Evolutionary conservation across 2,888 invertebrate species (phyloP).

Genomic region (Sarcophaga variegata): DNA sequence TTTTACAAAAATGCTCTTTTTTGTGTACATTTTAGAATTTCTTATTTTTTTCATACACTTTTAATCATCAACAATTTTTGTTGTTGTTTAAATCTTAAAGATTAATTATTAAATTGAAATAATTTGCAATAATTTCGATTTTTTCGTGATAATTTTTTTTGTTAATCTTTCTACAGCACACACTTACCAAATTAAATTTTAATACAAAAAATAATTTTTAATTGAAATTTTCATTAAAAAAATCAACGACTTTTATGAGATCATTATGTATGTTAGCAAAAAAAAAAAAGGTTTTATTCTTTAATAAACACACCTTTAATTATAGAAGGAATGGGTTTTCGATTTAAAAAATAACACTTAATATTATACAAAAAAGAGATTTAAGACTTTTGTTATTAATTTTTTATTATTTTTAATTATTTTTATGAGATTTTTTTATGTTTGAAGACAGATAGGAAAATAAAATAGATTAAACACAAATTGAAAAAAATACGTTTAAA

Average conservation of each 20-base stretch:
- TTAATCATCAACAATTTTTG: not conserved
- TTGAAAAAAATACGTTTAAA: not conserved
- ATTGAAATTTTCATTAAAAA: not conserved
- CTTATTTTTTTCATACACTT: not conserved
- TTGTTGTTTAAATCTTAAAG: not conserved
- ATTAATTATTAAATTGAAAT: not conserved
- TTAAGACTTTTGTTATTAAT: constrained; percentile 8
- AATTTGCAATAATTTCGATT: not conserved
- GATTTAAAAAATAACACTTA: constrained; percentile 1
- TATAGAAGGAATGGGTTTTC: constrained; percentile 11
- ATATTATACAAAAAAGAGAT: constrained; percentile 1
- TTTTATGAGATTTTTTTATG: constrained; percentile 3
- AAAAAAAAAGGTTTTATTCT: not conserved
- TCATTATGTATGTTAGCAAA: constrained; percentile 36
- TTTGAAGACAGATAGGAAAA: not conserved
- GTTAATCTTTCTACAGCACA: not conserved
- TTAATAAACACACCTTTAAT: constrained; percentile 47
- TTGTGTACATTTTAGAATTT: not conserved
- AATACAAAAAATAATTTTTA: constrained; percentile 10
- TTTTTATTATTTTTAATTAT: not conserved
- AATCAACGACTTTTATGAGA: constrained; percentile 25
- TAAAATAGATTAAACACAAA: not conserved
- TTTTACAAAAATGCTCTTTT: not conserved
- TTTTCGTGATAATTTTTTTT: not conserved
- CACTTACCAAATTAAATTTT: constrained; percentile 34